These are phyloP conservation scores for Macroramphosus scolopax DNA, from an alignment of 2,797 vertebrate genomes.

Conservation along the genomic window DNA sequence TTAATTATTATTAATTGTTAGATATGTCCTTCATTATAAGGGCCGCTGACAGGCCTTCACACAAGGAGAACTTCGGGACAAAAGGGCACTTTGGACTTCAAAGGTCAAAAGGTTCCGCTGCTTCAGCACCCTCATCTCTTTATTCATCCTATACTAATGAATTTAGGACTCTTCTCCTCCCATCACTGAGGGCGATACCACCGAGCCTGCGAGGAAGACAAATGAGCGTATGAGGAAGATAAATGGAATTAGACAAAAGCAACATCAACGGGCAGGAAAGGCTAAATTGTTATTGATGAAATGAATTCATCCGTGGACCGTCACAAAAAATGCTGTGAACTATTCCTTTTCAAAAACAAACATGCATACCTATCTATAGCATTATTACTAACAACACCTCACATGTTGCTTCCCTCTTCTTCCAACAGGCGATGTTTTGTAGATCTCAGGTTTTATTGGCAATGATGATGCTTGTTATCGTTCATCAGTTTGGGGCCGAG, in stretches of 20 bases:
- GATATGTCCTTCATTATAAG: too few species aligned
- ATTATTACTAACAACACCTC: conserved; percentile 2
- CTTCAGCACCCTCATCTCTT: too few species aligned
- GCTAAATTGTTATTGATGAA: conserved; percentile 1
- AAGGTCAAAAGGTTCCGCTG: too few species aligned
- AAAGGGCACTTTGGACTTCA: too few species aligned
- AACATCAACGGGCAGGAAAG: conserved; percentile 6
- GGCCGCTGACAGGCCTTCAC: too few species aligned
- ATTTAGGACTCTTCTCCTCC: neutral
- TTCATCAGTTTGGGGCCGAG: conserved; percentile 22
- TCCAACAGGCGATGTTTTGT: conserved; percentile 14
- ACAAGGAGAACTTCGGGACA: too few species aligned
- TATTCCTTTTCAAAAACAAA: too few species aligned
- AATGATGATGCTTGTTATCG: conserved; percentile 5
- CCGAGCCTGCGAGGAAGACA: too few species aligned
- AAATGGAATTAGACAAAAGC: conserved; percentile 17
- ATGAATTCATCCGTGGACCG: conserved; percentile 11
- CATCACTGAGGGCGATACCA: conserved; percentile 3
- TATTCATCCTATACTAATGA: too few species aligned
- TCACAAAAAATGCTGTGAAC: too few species aligned
- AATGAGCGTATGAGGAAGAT: conserved; percentile 9
- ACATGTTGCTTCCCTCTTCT: neutral
- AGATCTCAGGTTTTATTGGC: conserved; percentile 18
- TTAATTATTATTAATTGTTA: too few species aligned
- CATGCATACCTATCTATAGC: too few species aligned